phyloP scores from a whole-genome alignment of 2,888 invertebrate genomes.

The Malachius bipustulatus region DNA sequence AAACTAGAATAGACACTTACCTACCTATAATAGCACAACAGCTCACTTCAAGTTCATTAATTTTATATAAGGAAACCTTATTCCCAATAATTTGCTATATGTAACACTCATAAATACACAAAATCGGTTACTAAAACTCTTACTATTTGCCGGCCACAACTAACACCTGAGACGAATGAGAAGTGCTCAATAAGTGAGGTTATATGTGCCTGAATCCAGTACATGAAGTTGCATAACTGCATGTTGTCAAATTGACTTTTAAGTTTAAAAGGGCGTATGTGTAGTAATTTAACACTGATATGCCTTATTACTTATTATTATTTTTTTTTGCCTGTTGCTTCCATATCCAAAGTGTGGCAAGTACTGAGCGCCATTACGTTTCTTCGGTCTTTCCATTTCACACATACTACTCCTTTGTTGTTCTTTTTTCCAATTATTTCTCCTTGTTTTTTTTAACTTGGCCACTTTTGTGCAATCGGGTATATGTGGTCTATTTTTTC shows the following conservation, averaged over 20 bases:
- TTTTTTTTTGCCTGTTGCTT: not conserved
- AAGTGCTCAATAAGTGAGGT: conserved; percentile 2
- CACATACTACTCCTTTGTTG: not conserved
- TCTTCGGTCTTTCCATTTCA: conserved; percentile 1
- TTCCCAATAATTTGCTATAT: too few species aligned
- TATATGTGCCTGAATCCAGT: conserved; percentile 2
- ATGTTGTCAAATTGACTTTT: conserved; percentile 1
- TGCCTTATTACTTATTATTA: too few species aligned
- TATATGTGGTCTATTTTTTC: not conserved
- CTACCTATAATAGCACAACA: not conserved
- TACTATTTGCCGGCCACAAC: not conserved
- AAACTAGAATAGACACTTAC: not conserved
- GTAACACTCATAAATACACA: not conserved
- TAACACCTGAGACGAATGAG: not conserved
- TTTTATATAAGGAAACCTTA: too few species aligned
- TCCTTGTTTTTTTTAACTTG: not conserved
- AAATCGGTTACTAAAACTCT: too few species aligned
- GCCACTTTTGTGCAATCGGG: too few species aligned
- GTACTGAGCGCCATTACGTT: not conserved
- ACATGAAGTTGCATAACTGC: conserved; percentile 2
- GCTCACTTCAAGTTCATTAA: too few species aligned
- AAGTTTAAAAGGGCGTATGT: conserved; percentile 2
- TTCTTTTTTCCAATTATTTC: not conserved
- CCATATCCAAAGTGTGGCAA: not conserved
- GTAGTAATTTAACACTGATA: not conserved